Conservation (phyloP, 1,140 invertebrate genomes). For the Pentalonia nigronervosa region DNA sequence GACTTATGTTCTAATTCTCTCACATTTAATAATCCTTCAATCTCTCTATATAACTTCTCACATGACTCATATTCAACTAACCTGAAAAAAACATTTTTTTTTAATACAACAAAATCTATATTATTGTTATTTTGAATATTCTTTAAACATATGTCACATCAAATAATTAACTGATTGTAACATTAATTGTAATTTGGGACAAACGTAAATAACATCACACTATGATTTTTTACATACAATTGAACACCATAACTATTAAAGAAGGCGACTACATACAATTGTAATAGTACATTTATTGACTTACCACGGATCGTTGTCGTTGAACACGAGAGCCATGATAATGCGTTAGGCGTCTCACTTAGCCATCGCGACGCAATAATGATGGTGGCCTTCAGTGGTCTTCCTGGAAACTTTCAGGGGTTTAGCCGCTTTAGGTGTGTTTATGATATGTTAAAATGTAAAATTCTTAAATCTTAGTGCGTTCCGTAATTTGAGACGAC, state of each 20-base stretch:
- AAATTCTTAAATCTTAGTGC: background rate
- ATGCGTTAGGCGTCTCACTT: background rate
- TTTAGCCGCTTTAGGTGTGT: background rate
- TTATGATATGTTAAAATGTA: background rate
- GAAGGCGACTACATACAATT: background rate
- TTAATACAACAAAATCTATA: background rate
- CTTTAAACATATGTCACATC: too few relatives aligned
- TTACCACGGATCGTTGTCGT: constrained; percentile 66
- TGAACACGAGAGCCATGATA: constrained; percentile 64
- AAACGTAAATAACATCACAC: too few relatives aligned
- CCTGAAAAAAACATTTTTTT: constrained; percentile 64
- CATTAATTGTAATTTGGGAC: too few relatives aligned
- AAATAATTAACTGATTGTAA: too few relatives aligned
- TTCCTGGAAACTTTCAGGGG: background rate
- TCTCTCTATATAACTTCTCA: constrained; percentile 71
- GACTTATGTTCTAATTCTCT: constrained; percentile 67
- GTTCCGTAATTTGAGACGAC: background rate
- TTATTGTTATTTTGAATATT: too few relatives aligned
- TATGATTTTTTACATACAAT: background rate
- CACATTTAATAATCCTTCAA: constrained; percentile 70
- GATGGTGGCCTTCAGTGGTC: background rate
- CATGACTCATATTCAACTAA: constrained; percentile 73
- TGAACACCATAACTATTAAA: background rate
- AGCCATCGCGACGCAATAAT: background rate
- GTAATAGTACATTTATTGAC: background rate